Evolutionary conservation across 1,140 invertebrate genomes (phyloP).

Genomic region (Eurosta solidaginis): DNA sequence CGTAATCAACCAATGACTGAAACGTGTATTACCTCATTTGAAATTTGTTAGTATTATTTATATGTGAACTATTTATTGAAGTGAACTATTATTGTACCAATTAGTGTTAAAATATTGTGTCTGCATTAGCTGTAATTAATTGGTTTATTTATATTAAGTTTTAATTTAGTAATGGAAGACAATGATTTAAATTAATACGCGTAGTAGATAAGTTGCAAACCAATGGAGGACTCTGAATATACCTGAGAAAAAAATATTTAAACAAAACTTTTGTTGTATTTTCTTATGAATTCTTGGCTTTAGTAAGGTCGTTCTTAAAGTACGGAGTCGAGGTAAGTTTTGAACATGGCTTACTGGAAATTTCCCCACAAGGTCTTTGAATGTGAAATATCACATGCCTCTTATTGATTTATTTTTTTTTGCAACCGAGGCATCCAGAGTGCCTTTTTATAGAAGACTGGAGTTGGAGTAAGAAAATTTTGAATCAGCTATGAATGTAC

Average conservation of each 20-base stretch:
- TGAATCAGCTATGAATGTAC: too few species aligned
- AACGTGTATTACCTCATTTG: slow-evolving; percentile 14
- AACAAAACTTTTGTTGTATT: neutral
- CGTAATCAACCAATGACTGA: slow-evolving; percentile 25
- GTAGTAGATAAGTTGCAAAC: slow-evolving; percentile 38
- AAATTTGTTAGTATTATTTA: slow-evolving; percentile 33
- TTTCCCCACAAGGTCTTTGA: too few species aligned
- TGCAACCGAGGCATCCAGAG: too few species aligned
- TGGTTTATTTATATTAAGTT: slow-evolving; percentile 35
- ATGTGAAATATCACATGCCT: too few species aligned
- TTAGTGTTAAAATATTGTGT: slow-evolving; percentile 50
- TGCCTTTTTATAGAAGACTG: too few species aligned
- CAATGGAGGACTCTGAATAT: slow-evolving; percentile 52
- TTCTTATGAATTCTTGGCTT: neutral
- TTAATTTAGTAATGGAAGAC: slow-evolving; percentile 49
- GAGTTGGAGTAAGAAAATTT: too few species aligned
- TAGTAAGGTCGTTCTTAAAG: neutral
- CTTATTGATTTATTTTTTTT: too few species aligned
- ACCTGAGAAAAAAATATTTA: slow-evolving; percentile 32
- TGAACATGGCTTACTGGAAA: too few species aligned
- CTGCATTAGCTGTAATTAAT: slow-evolving; percentile 37
- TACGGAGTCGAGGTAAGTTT: too few species aligned
- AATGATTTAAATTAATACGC: slow-evolving; percentile 44
- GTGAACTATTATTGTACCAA: slow-evolving; percentile 39
- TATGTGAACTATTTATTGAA: slow-evolving; percentile 34